phyloP scores from a whole-genome alignment of 2,113 vertebrate species.

The Recurvirostra avosetta region DNA sequence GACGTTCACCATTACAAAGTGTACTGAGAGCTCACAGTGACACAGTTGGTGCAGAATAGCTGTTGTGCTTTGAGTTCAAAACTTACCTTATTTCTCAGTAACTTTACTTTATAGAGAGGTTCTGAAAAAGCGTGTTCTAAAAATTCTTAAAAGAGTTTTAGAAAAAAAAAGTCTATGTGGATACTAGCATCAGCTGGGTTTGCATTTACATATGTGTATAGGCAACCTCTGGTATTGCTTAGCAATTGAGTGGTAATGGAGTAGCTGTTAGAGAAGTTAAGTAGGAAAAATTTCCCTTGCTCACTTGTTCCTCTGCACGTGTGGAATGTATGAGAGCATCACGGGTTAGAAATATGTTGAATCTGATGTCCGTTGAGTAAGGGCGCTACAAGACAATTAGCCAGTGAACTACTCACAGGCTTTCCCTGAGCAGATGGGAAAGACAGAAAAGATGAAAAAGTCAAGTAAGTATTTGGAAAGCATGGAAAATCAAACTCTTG shows the following conservation, averaged over 20 bases:
- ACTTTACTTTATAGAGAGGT: background rate
- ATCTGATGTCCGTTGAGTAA: background rate
- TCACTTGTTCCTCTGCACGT: background rate
- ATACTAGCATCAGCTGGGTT: background rate
- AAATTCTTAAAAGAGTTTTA: background rate
- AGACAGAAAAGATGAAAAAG: background rate
- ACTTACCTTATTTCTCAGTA: background rate
- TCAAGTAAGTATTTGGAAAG: background rate
- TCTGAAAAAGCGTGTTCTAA: background rate
- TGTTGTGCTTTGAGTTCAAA: background rate
- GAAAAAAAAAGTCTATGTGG: fast-evolving
- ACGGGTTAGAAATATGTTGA: background rate
- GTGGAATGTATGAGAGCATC: background rate
- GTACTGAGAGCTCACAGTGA: background rate
- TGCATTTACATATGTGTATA: background rate
- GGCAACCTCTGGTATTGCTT: background rate
- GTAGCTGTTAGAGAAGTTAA: background rate
- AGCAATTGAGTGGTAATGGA: background rate
- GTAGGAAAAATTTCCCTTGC: background rate
- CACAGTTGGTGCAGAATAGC: background rate
- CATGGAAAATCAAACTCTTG: background rate
- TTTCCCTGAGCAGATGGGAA: background rate
- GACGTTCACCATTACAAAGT: background rate
- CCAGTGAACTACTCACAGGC: background rate
- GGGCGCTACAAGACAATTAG: background rate